These are phyloP conservation scores for Apostichopus californicus DNA, from an alignment of 35 echinoderm and acorn worm species.

Conservation along the genomic window DNA sequence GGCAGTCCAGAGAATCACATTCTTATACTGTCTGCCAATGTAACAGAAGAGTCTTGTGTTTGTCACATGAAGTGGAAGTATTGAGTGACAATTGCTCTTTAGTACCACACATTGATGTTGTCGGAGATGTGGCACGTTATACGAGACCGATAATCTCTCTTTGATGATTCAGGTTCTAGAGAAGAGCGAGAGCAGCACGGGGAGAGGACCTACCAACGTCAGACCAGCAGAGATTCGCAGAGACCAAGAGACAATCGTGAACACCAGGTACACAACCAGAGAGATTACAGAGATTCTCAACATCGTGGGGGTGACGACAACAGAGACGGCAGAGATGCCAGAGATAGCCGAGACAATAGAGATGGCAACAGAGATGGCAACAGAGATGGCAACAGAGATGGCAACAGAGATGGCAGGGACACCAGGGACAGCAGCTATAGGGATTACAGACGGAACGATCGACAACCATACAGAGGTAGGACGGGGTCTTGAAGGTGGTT, in stretches of 20 bases:
- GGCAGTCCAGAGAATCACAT: no score
- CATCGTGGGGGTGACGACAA: neutral
- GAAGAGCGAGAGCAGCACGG: neutral
- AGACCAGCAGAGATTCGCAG: slow-evolving; percentile 37
- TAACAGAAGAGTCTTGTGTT: no score
- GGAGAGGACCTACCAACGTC: neutral
- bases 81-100: no score
- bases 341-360: slow-evolving; percentile 33
- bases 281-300: slow-evolving; percentile 36
- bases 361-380: slow-evolving; percentile 27
- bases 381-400: neutral
- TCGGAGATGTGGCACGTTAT: no score
- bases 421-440: slow-evolving; percentile 40
- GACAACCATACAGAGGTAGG: slow-evolving; percentile 20
- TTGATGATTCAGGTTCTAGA: neutral
- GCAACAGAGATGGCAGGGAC: slow-evolving; percentile 41
- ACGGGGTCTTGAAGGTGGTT: neutral
- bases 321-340: neutral
- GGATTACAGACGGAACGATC: slow-evolving; percentile 1
- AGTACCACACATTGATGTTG: no score
- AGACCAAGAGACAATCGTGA: slow-evolving; percentile 13
- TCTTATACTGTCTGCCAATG: no score
- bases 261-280: slow-evolving; percentile 25
- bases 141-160: neutral
- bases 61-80: no score